Base-by-base conservation (phyloP, 2,113 vertebrate genomes). In the Pardalotus punctatus region DNA sequence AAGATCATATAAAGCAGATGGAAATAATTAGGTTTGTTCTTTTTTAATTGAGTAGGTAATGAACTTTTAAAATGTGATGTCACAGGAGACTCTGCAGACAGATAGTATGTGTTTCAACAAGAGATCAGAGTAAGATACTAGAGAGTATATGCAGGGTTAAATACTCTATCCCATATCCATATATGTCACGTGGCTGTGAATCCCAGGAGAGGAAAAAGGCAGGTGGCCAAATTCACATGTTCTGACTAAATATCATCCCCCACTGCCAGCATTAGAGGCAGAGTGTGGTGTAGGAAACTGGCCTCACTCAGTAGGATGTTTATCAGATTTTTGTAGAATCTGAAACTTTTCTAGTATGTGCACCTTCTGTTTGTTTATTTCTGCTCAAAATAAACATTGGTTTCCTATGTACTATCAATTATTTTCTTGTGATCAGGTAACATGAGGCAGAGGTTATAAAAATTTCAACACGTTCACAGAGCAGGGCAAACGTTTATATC, bases 101-200 rank as follows among this genome's bases (percentile, higher is more conserved):
- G 8, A 81, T 21, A 61, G n/a, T 36, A 77, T 38, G 10, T 5
- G 8, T 65, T 90, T 90, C 54, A 81, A 54, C 83, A 86, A 57
- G 6, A 82, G 19, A 53, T 61, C 48, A 38, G 60, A 38, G 29
- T 43, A 40, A 71, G 12, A 70, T 20, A 29, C 31, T 27, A 53
- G 25, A 57, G 14, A 74, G 7, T 62, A 28, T 66, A n/a, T 15
- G 14, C 28, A 62, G 25, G 45, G 31, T 15, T 74, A 22, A 38
- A 53, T 38, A 40, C 17, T 62, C 47, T 28, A 2, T 61, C 16
- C 31, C 31, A 17, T 43, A 57, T 14, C 65, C 3, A 0, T n/a
- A 62, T 10, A 3, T 13, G 36, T 35, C 24, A 53, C 0, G 0
- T 0, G 2, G 8, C 69, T 87, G 19, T 62, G 67, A 77, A 69